Evolutionary conservation across 2,797 vertebrate genomes (phyloP), one percentile per base, ranked within the genome.

Genomic region (Leptoclinus maculatus): DNA sequence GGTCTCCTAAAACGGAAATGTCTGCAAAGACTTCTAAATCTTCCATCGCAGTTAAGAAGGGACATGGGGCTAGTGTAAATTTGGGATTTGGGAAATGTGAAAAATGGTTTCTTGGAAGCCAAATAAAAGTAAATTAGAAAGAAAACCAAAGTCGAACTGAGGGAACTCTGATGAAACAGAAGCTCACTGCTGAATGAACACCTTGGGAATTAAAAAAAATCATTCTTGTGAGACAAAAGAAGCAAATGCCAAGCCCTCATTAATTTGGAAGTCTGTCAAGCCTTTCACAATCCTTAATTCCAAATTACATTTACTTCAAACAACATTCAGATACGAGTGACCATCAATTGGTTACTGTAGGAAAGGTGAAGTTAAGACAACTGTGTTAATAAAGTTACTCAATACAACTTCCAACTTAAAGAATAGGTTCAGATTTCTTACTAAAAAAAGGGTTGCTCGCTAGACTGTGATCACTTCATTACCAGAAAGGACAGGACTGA

Each of bases 241-340:
- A 78, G 56, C 41, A 87, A 88, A 89, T 66, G 14, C 56, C 58
- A 71, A 82, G 77, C 34, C 74, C 56, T 86, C 49, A 81, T 86
- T 88, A 84, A 89, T 91, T 83, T 85, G 39, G 60, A 89, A 85
- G 85, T 79, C 83, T 87, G 82, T 89, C 79, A 89, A 85, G 78
- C 82, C 77, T 85, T 76, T 85, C 78, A 47, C 63, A 64, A 75
- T 74, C 54, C 66, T 51, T 87, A 87, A 92, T 85, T 88, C 75
- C 47, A 87, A 84, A 88, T 84, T 78, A 73, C 76, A 71, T 80
- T 83, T n/a, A 83, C 59, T 78, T 38, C 41, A 58, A 69, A 70
- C 66, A 29, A 43, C 51, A 62, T 75, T 90, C 45, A 83, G 65
- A 76, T 47, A 62, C 27, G 49, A 69, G 36, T 78, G 78, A 69